These are phyloP conservation scores for Neodiprion pinetum DNA, from an alignment of 1,140 invertebrate species.

Conservation along the genomic window DNA sequence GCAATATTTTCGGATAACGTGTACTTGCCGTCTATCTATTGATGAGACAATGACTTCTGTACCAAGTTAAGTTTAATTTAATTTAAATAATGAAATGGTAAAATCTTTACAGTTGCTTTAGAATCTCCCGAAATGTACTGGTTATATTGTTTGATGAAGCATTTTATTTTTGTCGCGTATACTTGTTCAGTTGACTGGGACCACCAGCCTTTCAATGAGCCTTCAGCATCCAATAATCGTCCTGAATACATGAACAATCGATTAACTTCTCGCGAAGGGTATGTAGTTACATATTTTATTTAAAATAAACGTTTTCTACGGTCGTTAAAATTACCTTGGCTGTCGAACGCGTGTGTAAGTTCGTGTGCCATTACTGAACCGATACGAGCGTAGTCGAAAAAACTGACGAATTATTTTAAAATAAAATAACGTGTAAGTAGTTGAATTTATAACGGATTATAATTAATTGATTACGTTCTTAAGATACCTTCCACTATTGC, in stretches of 20 bases:
- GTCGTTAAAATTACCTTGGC: not conserved
- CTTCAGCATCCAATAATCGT: not conserved
- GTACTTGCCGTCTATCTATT: not conserved
- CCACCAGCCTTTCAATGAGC: not conserved
- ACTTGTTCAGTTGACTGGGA: not conserved
- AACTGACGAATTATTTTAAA: not conserved
- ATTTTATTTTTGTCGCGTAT: not conserved
- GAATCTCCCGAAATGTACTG: not conserved
- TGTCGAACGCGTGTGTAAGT: constrained; percentile 2
- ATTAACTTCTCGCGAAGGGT: too few relatives aligned
- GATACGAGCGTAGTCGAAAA: not conserved
- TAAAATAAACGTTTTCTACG: not conserved
- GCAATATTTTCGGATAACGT: not conserved
- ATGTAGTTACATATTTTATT: not conserved
- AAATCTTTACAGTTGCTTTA: not conserved
- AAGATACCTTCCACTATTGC: not conserved
- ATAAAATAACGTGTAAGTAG: too few relatives aligned
- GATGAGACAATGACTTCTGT: not conserved
- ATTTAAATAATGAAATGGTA: too few relatives aligned
- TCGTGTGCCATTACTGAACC: not conserved
- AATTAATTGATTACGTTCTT: not conserved
- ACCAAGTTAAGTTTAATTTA: too few relatives aligned
- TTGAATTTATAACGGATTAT: too few relatives aligned
- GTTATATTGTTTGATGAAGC: not conserved
- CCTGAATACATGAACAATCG: not conserved